These are phyloP conservation scores for Anisognathus igniventris DNA, from an alignment of 2,797 vertebrate species.

Conservation along the genomic window DNA sequence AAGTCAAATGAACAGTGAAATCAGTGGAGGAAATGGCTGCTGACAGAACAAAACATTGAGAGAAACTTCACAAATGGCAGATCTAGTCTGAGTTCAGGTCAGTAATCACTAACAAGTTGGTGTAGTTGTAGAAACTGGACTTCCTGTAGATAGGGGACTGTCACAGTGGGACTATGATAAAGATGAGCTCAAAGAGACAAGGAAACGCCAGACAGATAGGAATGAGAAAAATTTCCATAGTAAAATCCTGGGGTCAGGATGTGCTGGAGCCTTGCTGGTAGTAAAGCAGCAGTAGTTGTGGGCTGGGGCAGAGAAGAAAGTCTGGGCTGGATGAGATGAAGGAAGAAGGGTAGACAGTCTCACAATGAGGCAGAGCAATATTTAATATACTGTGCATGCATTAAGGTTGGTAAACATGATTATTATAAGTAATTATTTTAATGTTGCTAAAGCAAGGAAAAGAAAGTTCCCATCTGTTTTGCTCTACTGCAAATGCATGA, in stretches of 20 bases:
- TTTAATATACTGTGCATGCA: background rate
- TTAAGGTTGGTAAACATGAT: background rate
- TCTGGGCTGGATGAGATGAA: background rate
- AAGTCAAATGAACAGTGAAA: conserved; percentile 41
- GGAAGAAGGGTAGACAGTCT: background rate
- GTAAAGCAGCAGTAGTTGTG: conserved; percentile 52
- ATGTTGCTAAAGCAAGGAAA: background rate
- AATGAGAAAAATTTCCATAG: conserved; percentile 65
- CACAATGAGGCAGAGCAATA: background rate
- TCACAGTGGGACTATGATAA: conserved; percentile 43
- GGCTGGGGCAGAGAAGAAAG: conserved; percentile 15
- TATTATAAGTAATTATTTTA: background rate
- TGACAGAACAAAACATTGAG: conserved; percentile 25
- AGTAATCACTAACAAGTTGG: conserved; percentile 11
- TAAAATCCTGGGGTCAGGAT: conserved; percentile 64
- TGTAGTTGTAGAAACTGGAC: background rate
- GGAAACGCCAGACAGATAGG: conserved; percentile 30
- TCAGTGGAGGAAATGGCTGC: conserved; percentile 2
- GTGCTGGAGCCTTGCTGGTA: conserved; percentile 58
- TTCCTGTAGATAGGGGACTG: conserved; percentile 28
- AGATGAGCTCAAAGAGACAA: conserved; percentile 48
- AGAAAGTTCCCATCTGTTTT: background rate
- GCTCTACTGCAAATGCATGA: background rate
- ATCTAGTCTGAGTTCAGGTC: conserved; percentile 3
- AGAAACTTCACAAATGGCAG: conserved; percentile 32